Evolutionary conservation across 92 coral and sea anemone species (phyloP), one percentile per base, ranked within the genome.

Genomic region (Epizoanthus ramosus): DNA sequence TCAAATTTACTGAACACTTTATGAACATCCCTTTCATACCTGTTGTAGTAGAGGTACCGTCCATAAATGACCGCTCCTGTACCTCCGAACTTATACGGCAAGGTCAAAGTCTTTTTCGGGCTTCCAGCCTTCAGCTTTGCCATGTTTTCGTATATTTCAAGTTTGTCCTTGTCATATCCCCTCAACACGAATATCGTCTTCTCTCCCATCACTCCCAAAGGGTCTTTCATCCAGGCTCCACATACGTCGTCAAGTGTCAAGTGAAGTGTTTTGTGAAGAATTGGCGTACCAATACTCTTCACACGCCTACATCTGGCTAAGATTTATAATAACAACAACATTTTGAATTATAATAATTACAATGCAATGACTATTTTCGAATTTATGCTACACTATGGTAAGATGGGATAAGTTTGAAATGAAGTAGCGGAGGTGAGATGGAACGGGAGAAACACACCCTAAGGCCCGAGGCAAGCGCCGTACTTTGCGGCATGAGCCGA

Each of bases 211-310:
- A 45, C 47, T 53, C 82, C 87, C 33, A 84, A 54, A 1, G 87
- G 87, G 18, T 84, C 83, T 50, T 65, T 74, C 87, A 74, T 84
- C n/a, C n/a, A n/a, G n/a, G n/a, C n/a, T 84, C 87, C 87, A 73
- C 4, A 45, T 47, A 12, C 87, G n/a, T n/a, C n/a, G n/a, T n/a
- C 87, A 4, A 15, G 60, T 7, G 43, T 45, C 0, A 0, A 14
- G 21, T 4, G 8, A 21, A 65, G 13, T 3, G 28, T 35, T 2
- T 14, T 6, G 28, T 79, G 83, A 79, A 10, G 13, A 2, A 74
- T 63, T 21, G 79, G 79, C 14, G 65, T 24, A 6, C 65, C 79
- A 22, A 74, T 22, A 31, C 50, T 17, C 57, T 74, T 74, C 50
- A 74, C 54, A 53, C 47, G 50, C 5, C 25, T 0, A 21, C 79